phyloP scores from a whole-genome alignment of 2,797 vertebrate genomes.

The Neoniphon sammara region DNA sequence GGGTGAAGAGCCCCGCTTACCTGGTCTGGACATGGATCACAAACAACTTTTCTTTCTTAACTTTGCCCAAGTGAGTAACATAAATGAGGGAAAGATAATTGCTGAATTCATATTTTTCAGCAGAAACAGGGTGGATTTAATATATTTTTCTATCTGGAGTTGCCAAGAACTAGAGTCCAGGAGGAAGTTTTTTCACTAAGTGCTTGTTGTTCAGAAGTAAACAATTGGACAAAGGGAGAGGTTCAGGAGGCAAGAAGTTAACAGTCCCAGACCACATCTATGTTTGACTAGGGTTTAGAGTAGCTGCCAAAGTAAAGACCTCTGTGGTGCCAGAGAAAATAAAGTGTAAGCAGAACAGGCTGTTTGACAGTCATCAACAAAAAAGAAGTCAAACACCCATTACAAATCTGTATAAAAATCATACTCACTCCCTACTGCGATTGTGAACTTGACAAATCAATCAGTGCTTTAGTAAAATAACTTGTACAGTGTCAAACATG shows the following conservation, averaged over 20 bases:
- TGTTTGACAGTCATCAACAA: constrained; percentile 1
- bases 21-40: constrained; percentile 91
- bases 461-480: background rate
- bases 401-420: constrained; percentile 6
- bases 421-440: background rate
- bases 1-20: constrained; percentile 88
- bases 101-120: constrained; percentile 4
- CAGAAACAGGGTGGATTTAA: background rate
- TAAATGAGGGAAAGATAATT: constrained; percentile 7
- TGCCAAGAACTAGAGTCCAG: constrained; percentile 3
- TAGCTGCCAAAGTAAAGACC: constrained; percentile 52
- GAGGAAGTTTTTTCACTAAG: constrained; percentile 13
- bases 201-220: constrained; percentile 27
- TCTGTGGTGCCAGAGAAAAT: constrained; percentile 23
- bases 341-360: constrained; percentile 14
- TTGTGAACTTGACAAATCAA: background rate
- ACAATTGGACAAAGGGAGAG: constrained; percentile 31
- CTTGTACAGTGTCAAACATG: background rate
- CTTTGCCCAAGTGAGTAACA: constrained; percentile 92
- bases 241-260: constrained; percentile 15
- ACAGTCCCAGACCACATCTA: constrained; percentile 32
- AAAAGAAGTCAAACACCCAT: constrained; percentile 5
- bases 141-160: constrained; percentile 17
- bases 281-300: background rate
- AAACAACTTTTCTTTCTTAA: constrained; percentile 97